Conservation (phyloP, 2,797 vertebrate species). For the Brachyrhaphis roseni region DNA sequence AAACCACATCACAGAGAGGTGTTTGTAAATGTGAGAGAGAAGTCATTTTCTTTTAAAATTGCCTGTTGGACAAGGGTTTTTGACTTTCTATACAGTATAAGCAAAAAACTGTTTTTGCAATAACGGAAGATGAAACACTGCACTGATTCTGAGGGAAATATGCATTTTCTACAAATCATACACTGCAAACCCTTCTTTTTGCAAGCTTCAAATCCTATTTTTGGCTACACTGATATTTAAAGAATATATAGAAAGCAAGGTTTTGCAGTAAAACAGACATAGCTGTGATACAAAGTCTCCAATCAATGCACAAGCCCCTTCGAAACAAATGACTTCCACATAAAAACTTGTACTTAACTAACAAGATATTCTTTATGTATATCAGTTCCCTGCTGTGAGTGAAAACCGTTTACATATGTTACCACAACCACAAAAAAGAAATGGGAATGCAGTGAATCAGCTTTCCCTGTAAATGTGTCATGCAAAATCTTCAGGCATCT, state of each 20-base stretch:
- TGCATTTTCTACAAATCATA: not conserved
- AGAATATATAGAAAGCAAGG: not conserved
- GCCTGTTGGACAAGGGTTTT: slow-evolving; percentile 2
- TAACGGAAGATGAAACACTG: not conserved
- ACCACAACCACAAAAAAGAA: not conserved
- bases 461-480: not conserved
- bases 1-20: slow-evolving; percentile 19
- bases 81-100: not conserved
- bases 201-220: not conserved
- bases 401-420: not conserved
- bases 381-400: not conserved
- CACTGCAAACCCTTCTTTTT: not conserved
- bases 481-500: not conserved
- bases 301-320: slow-evolving; percentile 9
- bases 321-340: slow-evolving; percentile 16
- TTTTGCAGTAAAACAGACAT: not conserved
- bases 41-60: slow-evolving; percentile 20
- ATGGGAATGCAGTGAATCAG: not conserved
- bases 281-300: not conserved
- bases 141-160: not conserved
- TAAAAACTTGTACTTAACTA: not conserved
- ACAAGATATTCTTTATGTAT: not conserved
- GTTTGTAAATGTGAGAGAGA: slow-evolving; percentile 5
- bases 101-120: slow-evolving; percentile 3
- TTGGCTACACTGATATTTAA: not conserved